A percentile compares a stretch with the other conserved stretches of the same genome.
Conservation (phyloP, 2,797 vertebrate species). For the Rachycentron canadum region DNA sequence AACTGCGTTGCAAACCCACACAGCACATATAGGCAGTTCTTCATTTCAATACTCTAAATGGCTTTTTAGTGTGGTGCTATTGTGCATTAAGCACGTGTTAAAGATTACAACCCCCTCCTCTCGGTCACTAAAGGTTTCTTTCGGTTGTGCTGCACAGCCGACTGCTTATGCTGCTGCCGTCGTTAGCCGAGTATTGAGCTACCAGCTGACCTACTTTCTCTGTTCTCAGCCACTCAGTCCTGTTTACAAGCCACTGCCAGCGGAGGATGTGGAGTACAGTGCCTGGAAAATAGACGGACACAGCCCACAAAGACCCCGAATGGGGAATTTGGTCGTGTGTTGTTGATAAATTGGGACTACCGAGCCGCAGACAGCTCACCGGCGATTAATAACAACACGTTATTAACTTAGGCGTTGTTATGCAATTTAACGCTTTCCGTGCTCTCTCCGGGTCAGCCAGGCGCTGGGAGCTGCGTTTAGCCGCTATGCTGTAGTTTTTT, state of each 20-base stretch:
- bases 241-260: conserved; percentile 83
- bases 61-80: conserved; percentile 29
- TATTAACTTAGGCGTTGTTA: conserved; percentile 75
- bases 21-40: not conserved
- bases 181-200: conserved; percentile 84
- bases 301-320: conserved; percentile 17
- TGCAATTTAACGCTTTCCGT: conserved; percentile 69
- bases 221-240: conserved; percentile 78
- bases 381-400: conserved; percentile 56
- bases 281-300: conserved; percentile 67
- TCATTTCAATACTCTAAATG: not conserved
- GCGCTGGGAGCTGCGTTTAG: conserved; percentile 42
- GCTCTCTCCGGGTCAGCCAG: conserved; percentile 42
- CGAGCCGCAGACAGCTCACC: conserved; percentile 31
- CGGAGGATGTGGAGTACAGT: conserved; percentile 78
- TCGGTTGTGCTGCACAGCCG: conserved; percentile 71
- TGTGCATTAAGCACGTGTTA: conserved; percentile 67
- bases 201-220: conserved; percentile 91
- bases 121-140: conserved; percentile 56
- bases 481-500: conserved; percentile 47
- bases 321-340: conserved; percentile 17
- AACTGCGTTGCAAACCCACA: not conserved
- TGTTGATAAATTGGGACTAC: conserved; percentile 24
- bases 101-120: conserved; percentile 60
- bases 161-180: conserved; percentile 81